Evolutionary conservation across 1,140 invertebrate species (phyloP).

Genomic region (Bombus picipes): DNA sequence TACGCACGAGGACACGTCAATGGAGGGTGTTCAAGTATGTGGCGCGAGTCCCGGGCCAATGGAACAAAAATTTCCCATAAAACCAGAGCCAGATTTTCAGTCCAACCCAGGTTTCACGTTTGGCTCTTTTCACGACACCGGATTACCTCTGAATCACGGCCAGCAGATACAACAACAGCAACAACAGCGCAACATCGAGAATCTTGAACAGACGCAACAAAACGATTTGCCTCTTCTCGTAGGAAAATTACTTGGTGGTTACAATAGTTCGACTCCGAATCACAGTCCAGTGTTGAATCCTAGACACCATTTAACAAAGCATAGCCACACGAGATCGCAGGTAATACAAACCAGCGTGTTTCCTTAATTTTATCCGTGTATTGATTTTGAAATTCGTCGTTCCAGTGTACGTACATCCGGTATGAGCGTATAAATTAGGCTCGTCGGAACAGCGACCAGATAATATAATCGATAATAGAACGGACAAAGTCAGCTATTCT

Average conservation of each 20-base stretch:
- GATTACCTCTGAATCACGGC: conserved; percentile 72
- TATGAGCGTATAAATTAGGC: no score
- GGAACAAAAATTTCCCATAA: conserved; percentile 80
- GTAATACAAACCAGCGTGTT: conserved; percentile 31
- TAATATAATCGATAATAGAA: no score
- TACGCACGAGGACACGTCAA: conserved; percentile 81
- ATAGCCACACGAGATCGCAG: conserved; percentile 81
- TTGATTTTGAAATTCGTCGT: no score
- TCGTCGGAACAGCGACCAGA: no score
- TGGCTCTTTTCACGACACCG: conserved; percentile 74
- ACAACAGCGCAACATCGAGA: conserved; percentile 72
- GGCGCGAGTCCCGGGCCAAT: conserved; percentile 77
- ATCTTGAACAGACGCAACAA: conserved; percentile 77
- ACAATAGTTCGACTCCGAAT: conserved; percentile 85
- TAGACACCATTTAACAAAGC: conserved; percentile 83
- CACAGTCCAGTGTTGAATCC: conserved; percentile 87
- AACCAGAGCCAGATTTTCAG: conserved; percentile 80
- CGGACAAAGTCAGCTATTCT: no score
- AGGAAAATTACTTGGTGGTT: conserved; percentile 86
- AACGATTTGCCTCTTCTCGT: conserved; percentile 85
- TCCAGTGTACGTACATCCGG: accelerated
- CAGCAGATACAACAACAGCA: conserved; percentile 75
- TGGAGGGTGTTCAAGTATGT: conserved; percentile 83
- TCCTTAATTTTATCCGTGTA: background rate
- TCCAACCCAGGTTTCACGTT: conserved; percentile 76